Conservation (phyloP, 2,797 vertebrate species). For the Pseudocheirus occidentalis region DNA sequence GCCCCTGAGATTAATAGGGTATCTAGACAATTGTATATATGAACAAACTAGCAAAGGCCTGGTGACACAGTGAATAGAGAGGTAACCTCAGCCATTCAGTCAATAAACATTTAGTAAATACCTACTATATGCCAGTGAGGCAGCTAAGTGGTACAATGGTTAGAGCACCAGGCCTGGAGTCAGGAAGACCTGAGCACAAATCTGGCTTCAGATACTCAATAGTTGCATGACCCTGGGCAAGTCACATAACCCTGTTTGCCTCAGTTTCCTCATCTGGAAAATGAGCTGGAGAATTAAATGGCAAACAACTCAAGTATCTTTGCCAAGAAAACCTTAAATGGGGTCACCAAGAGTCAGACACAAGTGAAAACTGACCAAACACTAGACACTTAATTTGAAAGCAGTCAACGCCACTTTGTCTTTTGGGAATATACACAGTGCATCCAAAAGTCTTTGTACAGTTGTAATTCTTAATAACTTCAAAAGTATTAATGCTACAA, state of each 20-base stretch:
- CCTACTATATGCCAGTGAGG: not conserved
- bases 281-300: not conserved
- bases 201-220: not conserved
- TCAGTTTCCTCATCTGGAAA: not conserved
- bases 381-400: not conserved
- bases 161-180: not conserved
- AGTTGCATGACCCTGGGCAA: not conserved
- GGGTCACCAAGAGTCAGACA: not conserved
- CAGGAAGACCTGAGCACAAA: not conserved
- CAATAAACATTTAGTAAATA: not conserved
- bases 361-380: not conserved
- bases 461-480: not conserved
- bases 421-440: not conserved
- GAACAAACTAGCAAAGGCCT: not conserved
- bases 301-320: not conserved
- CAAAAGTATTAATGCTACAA: not conserved
- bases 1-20: not conserved
- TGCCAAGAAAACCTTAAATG: not conserved
- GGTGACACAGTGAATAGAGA: not conserved
- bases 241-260: not conserved
- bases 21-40: not conserved
- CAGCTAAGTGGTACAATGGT: not conserved
- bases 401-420: not conserved
- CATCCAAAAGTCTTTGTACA: not conserved
- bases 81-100: not conserved